These are phyloP conservation scores for Meriones psammophilus DNA, from an alignment of 2,797 vertebrate genomes.

Conservation along the genomic window DNA sequence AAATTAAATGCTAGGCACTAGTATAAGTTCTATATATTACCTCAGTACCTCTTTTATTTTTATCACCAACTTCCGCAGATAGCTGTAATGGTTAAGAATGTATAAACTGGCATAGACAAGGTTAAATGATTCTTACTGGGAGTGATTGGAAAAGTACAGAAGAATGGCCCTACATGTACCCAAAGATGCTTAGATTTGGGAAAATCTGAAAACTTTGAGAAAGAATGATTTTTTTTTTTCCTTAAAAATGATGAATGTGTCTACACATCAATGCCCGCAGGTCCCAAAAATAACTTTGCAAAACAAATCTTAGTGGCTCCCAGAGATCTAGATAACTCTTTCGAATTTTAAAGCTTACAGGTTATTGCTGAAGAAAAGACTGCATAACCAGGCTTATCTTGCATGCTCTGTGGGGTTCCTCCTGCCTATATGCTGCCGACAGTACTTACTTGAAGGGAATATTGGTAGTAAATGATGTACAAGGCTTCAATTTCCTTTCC, in stretches of 20 bases:
- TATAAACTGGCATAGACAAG: not conserved
- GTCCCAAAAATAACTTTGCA: not conserved
- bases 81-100: not conserved
- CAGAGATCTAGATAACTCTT: not conserved
- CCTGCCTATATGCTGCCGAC: not conserved
- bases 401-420: not conserved
- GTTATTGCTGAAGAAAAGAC: not conserved
- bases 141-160: not conserved
- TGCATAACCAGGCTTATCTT: not conserved
- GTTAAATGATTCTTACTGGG: not conserved
- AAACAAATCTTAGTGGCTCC: not conserved
- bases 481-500: not conserved
- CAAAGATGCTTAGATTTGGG: not conserved
- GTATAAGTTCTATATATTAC: not conserved
- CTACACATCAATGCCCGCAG: not conserved
- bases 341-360: not conserved
- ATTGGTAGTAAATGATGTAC: not conserved
- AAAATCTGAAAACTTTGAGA: not conserved
- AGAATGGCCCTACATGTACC: not conserved
- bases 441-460: not conserved
- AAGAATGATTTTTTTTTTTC: not conserved
- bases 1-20: not conserved
- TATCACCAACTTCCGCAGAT: not conserved
- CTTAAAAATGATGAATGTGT: not conserved
- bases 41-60: not conserved